These are phyloP conservation scores for Pollenia angustigena DNA, from an alignment of 2,888 invertebrate genomes.

Conservation along the genomic window DNA sequence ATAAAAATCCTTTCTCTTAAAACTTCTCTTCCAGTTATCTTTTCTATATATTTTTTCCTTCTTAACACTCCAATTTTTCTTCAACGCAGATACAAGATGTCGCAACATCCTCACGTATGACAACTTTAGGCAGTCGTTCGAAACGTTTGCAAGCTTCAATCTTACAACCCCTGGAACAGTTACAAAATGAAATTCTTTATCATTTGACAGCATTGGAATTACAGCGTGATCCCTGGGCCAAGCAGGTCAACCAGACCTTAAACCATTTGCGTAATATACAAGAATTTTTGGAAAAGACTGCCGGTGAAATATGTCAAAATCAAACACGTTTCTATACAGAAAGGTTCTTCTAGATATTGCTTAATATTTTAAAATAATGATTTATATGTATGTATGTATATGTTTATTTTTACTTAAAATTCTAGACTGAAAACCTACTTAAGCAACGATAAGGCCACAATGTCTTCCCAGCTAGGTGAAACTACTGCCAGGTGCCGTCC, in stretches of 20 bases:
- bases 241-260: conserved; percentile 89
- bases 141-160: conserved; percentile 87
- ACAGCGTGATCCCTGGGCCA: conserved; percentile 89
- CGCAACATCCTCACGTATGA: conserved; percentile 89
- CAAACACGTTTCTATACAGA: conserved; percentile 85
- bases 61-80: background rate
- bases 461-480: conserved; percentile 86
- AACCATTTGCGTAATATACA: conserved; percentile 91
- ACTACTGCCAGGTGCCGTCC: conserved; percentile 90
- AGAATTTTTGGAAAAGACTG: conserved; percentile 90
- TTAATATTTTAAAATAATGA: background rate
- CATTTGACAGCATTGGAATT: conserved; percentile 91
- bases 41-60: too few species aligned
- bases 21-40: too few species aligned
- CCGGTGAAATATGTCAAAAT: conserved; percentile 88
- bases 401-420: background rate
- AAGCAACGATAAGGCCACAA: conserved; percentile 88
- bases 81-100: conserved; percentile 86
- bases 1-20: too few species aligned
- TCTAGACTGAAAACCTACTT: conserved; percentile 87
- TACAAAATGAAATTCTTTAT: conserved; percentile 90
- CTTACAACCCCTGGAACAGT: conserved; percentile 88
- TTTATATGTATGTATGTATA: background rate
- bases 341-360: conserved; percentile 76
- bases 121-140: conserved; percentile 88